These are phyloP conservation scores for Lepus oiostolus DNA, from an alignment of 2,797 vertebrate genomes.

Conservation along the genomic window DNA sequence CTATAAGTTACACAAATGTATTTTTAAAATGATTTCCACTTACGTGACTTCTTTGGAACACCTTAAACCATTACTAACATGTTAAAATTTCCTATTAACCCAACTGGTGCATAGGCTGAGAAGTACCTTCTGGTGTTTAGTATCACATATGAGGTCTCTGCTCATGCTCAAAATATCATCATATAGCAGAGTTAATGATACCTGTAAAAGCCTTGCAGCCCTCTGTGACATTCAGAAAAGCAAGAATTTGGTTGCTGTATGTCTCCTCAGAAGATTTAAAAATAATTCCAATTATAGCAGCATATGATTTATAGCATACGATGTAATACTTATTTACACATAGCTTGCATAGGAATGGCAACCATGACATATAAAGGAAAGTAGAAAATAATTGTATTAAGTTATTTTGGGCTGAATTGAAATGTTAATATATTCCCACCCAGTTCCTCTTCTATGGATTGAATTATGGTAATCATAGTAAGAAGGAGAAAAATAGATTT, in stretches of 20 bases:
- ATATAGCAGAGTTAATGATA: background rate
- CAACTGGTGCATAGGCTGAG: background rate
- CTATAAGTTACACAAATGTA: background rate
- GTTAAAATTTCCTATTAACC: background rate
- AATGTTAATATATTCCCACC: constrained; percentile 84
- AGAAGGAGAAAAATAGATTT: constrained; percentile 74
- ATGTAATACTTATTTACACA: constrained; percentile 49
- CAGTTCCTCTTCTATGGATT: constrained; percentile 77
- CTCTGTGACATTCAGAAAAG: background rate
- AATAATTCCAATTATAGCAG: background rate
- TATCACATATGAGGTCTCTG: background rate
- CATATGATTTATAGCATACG: background rate
- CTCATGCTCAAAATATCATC: background rate
- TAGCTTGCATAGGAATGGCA: background rate
- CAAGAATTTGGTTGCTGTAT: background rate
- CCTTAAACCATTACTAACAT: background rate
- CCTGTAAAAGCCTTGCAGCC: background rate
- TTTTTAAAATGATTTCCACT: constrained; percentile 14
- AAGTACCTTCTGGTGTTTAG: background rate
- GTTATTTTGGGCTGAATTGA: constrained; percentile 82
- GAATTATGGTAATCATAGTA: constrained; percentile 79
- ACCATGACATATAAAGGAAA: constrained; percentile 40
- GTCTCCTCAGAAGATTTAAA: background rate
- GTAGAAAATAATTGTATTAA: constrained; percentile 73
- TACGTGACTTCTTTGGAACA: background rate